Base-by-base conservation (phyloP, 2,888 invertebrate species). In the Platycnemis pennipes region DNA sequence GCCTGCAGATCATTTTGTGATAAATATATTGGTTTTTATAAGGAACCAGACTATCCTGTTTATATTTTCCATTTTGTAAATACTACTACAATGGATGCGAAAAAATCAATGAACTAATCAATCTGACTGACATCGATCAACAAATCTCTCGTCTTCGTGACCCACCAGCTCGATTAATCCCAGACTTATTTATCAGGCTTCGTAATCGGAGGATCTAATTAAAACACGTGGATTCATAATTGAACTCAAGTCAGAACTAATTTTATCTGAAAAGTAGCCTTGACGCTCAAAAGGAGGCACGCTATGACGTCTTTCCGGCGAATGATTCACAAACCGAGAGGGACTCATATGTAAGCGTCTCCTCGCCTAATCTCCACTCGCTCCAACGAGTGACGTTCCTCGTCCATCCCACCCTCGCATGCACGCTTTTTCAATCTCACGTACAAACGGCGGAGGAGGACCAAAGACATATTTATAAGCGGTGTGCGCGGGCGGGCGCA, bases 211-310 rank as follows among this genome's bases (percentile, higher is more conserved):
- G 77, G 8, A 31, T 77, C 77, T 77, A 77, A 77, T 77, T 77
- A 77, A 77, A 77, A 77, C 77, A 77, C 77, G 77, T 16, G 31
- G n/a, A 77, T 77, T 77, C 77, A 77, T 77, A 77, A 77, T 77
- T 77, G 77, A 77, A 77, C 77, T 77, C 77, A n/a, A n/a, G 77
- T 77, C 77, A 77, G 77, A 37, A 77, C 77, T 77, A 77, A 77
- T 77, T 77, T 77, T 77, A 77, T 77, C 77, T 77, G 77, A 77
- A 77, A 77, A 77, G 77, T 77, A 77, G 77, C 77, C 77, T 77
- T 77, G 77, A 16, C 77, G 77, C 77, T 77, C 77, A 77, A 77
- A 77, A 77, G 77, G 37, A 77, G 63, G 26, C 77, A 11, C 31
- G 77, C 77, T 16, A 37, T 77, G 77, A 77, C 77, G 77, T 77